Conservation (phyloP, 2,113 vertebrate genomes). For the Bubo scandiacus region DNA sequence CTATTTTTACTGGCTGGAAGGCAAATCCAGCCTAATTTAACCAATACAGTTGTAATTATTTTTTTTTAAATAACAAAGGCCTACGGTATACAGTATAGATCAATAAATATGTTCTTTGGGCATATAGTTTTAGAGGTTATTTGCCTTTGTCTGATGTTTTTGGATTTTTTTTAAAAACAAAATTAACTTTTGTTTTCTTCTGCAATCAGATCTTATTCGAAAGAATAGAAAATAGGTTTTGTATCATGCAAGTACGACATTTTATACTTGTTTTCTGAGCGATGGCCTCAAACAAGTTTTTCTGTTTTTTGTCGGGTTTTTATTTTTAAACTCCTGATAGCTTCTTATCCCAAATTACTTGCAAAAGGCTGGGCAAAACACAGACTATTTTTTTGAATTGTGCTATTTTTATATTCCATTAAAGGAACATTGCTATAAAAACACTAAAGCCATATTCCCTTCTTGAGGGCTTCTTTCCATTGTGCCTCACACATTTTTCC, state of each 20-base stretch:
- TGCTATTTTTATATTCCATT: slow-evolving; percentile 51
- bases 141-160: slow-evolving; percentile 31
- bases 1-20: slow-evolving; percentile 32
- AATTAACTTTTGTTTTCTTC: background rate
- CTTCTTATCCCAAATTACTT: slow-evolving; percentile 73
- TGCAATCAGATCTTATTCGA: background rate
- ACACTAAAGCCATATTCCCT: slow-evolving; percentile 66
- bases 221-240: slow-evolving; percentile 27
- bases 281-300: slow-evolving; percentile 49
- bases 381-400: slow-evolving; percentile 47
- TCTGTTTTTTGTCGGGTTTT: background rate
- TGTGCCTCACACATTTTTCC: slow-evolving; percentile 49
- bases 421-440: slow-evolving; percentile 60
- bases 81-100: slow-evolving; percentile 51
- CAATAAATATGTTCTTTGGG: slow-evolving; percentile 72
- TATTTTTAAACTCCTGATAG: slow-evolving; percentile 67
- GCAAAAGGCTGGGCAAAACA: slow-evolving; percentile 79
- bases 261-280: slow-evolving; percentile 44
- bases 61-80: slow-evolving; percentile 28
- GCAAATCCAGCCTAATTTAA: slow-evolving; percentile 44
- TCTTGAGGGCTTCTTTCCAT: slow-evolving; percentile 54
- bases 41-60: background rate
- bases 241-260: slow-evolving; percentile 17
- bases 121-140: slow-evolving; percentile 41
- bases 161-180: slow-evolving; percentile 6